These are phyloP conservation scores for Eurystomus glaucurus DNA, from an alignment of 2,797 vertebrate genomes.

Conservation along the genomic window DNA sequence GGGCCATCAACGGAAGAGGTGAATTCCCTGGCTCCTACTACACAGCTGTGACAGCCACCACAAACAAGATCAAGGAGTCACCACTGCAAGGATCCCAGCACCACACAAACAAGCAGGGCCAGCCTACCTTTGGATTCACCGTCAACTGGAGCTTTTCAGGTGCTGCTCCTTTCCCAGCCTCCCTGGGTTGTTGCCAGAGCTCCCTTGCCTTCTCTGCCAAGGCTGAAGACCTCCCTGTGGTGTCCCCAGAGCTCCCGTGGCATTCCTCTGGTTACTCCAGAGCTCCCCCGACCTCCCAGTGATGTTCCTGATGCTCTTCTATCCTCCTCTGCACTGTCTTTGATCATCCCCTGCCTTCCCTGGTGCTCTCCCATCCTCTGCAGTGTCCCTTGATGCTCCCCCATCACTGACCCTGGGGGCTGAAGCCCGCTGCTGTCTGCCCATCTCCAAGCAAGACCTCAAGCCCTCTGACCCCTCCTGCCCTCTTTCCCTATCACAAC, in stretches of 20 bases:
- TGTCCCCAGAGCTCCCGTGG: background rate
- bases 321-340: background rate
- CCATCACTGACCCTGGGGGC: background rate
- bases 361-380: background rate
- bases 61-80: rapidly evolving
- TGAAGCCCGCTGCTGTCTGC: background rate
- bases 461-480: background rate
- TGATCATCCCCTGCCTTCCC: background rate
- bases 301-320: rapidly evolving
- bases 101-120: rapidly evolving
- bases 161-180: background rate
- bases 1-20: rapidly evolving
- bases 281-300: background rate
- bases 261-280: rapidly evolving
- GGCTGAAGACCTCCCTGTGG: background rate
- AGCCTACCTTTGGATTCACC: slow-evolving; percentile 24
- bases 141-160: slow-evolving; percentile 48
- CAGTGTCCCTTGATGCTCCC: background rate
- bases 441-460: rapidly evolving
- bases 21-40: rapidly evolving
- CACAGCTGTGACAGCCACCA: background rate
- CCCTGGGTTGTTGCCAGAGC: rapidly evolving
- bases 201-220: background rate
- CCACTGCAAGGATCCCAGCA: background rate
- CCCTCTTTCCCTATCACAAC: background rate